phyloP scores from a whole-genome alignment of 1,140 invertebrate genomes.

The Rhopalosiphum maidis region DNA sequence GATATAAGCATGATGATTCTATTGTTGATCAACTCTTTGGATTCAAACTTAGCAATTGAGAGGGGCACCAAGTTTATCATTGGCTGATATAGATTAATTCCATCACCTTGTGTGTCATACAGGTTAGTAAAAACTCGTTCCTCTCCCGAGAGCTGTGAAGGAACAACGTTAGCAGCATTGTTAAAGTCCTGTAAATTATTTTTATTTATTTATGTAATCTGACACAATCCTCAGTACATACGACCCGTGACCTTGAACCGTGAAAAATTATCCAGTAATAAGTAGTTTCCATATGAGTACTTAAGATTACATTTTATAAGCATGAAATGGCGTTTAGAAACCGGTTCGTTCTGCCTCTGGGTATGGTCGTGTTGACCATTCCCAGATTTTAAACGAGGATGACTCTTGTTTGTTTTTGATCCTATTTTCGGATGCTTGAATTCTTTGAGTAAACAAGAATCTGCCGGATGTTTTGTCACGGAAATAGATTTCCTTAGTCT shows the following conservation, averaged over 20 bases:
- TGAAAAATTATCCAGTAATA: constrained; percentile 36
- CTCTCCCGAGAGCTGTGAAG: not conserved
- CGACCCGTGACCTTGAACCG: constrained; percentile 51
- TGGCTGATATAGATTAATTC: constrained; percentile 41
- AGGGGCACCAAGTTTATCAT: constrained; percentile 22
- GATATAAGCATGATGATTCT: not conserved
- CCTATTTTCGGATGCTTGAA: constrained; percentile 41
- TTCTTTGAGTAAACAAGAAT: constrained; percentile 24
- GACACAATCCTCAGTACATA: not conserved
- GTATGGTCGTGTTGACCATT: not conserved
- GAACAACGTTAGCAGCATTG: constrained; percentile 32
- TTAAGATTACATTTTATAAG: constrained; percentile 9
- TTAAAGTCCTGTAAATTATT: constrained; percentile 39
- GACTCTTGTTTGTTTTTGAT: constrained; percentile 33
- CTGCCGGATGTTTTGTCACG: constrained; percentile 44
- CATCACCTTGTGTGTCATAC: constrained; percentile 30
- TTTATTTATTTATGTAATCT: constrained; percentile 47
- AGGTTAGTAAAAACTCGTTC: constrained; percentile 39
- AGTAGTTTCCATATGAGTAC: not conserved
- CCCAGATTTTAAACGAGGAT: constrained; percentile 30
- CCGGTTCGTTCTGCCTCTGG: constrained; percentile 36
- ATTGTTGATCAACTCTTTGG: constrained; percentile 13
- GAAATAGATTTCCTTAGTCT: constrained; percentile 35
- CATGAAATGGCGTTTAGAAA: constrained; percentile 17
- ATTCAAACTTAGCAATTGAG: constrained; percentile 32